phyloP scores from a whole-genome alignment of 2,888 invertebrate species.

The Cecidostiba fungosa region DNA sequence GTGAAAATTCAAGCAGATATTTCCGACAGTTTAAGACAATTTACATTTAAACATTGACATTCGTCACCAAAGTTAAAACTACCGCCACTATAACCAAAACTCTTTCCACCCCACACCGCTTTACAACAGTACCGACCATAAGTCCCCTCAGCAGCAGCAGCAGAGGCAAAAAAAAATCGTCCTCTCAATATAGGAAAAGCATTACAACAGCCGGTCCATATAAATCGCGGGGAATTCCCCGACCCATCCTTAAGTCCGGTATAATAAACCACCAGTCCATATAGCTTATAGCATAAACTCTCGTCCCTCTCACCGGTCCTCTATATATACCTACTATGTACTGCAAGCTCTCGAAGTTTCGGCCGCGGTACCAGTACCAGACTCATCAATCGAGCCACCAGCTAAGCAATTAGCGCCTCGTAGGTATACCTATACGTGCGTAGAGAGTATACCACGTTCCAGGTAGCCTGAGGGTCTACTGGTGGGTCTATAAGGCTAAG shows the following conservation, averaged over 20 bases:
- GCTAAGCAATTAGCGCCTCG: constrained; percentile 55
- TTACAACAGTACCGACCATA: too few species aligned
- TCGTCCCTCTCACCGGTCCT: background rate
- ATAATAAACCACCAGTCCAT: background rate
- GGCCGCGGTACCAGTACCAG: background rate
- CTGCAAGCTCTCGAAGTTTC: background rate
- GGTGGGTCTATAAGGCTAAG: background rate
- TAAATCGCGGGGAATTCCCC: background rate
- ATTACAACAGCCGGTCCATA: background rate
- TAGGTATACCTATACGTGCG: background rate
- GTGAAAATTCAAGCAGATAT: too few species aligned
- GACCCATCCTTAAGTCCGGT: background rate
- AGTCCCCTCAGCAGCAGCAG: background rate
- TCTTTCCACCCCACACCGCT: too few species aligned
- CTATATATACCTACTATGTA: background rate
- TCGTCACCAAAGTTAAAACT: too few species aligned
- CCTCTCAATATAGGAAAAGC: background rate
- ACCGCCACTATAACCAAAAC: too few species aligned
- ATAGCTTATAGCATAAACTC: background rate
- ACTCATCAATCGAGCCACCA: constrained; percentile 53
- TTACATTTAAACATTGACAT: too few species aligned
- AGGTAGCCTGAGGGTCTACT: background rate
- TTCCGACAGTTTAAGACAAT: too few species aligned
- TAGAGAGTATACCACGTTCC: background rate
- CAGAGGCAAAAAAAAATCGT: background rate